Evolutionary conservation across 2,888 invertebrate genomes (phyloP), one percentile per base, ranked within the genome.

Genomic region (Temnothorax rugatulus): DNA sequence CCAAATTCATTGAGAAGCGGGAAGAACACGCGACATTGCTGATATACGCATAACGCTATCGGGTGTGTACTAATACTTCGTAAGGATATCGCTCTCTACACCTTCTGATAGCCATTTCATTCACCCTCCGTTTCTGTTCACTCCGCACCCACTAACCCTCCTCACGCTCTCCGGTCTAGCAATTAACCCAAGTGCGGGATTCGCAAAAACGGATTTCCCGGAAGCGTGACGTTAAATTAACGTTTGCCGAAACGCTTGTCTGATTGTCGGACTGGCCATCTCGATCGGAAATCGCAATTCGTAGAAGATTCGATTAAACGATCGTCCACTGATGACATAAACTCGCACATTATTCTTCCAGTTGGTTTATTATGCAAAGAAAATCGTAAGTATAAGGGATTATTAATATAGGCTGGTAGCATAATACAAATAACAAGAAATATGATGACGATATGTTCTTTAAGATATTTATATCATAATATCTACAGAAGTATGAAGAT

Each of bases 201-300:
- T 89, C 87, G 91, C 89, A 93, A 93, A 93, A 93, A 93, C 91
- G 92, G 91, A 93, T 93, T 91, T 92, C 91, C 92, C 92, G 90
- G 90, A 92, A 93, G 91, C 91, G 91, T 93, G 90, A 92, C 93
- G 93, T 93, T 93, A 93, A 93, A 93, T 93, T 93, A 93, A 93
- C 92, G 93, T 93, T 93, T 90, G 91, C 90, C 84, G 88, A 90
- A 54, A 54, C 21, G 52, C 21, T 54, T 54, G 89, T 91, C 90
- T 92, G 93, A 93, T 93, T 93, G 93, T 89, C 86, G 84, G 74
- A 68, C 71, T 84, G 77, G 84, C 83, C 77, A 81, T 85, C 83
- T 88, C 89, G 89, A 89, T 87, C 88, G 91, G 90, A 91, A 92
- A 93, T 92, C 89, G 90, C 88, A 90, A 87, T 88, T 92, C 84